Conservation (phyloP, 2,113 vertebrate genomes). For the Thalassarche chlororhynchos region DNA sequence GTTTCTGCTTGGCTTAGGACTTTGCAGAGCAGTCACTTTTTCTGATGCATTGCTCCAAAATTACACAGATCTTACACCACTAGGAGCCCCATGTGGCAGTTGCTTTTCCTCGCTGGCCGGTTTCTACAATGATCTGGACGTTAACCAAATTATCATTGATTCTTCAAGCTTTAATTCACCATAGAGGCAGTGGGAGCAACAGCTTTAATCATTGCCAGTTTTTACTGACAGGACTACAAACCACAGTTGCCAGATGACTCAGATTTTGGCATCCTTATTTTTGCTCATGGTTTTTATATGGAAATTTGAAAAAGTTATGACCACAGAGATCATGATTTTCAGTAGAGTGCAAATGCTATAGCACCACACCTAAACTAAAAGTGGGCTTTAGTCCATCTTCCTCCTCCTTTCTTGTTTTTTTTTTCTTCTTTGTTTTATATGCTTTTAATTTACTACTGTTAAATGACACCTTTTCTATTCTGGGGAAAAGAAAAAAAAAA, state of each 20-base stretch:
- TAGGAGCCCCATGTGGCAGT: background rate
- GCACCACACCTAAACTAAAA: conserved; percentile 48
- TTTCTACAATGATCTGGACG: conserved; percentile 36
- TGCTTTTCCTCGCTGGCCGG: conserved; percentile 2
- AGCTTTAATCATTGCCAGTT: conserved; percentile 51
- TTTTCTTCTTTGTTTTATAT: background rate
- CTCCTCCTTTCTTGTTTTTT: background rate
- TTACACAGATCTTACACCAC: background rate
- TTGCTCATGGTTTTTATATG: conserved; percentile 53
- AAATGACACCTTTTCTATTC: background rate
- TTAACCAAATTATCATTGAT: conserved; percentile 22
- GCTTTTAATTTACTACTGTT: background rate
- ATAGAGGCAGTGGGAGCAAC: conserved; percentile 30
- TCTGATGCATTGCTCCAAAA: conserved; percentile 17
- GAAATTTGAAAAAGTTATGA: conserved; percentile 43
- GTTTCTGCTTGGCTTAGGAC: conserved; percentile 6
- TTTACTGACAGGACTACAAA: conserved; percentile 42
- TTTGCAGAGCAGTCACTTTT: background rate
- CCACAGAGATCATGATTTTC: conserved; percentile 50
- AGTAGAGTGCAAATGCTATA: conserved; percentile 2
- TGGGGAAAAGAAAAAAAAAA: background rate
- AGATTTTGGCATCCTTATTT: conserved; percentile 44
- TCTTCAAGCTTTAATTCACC: conserved; percentile 34
- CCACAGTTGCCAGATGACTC: conserved; percentile 53
- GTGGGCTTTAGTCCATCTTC: background rate